Base-by-base conservation (phyloP, 2,113 vertebrate genomes). In the Todiramphus chloris region DNA sequence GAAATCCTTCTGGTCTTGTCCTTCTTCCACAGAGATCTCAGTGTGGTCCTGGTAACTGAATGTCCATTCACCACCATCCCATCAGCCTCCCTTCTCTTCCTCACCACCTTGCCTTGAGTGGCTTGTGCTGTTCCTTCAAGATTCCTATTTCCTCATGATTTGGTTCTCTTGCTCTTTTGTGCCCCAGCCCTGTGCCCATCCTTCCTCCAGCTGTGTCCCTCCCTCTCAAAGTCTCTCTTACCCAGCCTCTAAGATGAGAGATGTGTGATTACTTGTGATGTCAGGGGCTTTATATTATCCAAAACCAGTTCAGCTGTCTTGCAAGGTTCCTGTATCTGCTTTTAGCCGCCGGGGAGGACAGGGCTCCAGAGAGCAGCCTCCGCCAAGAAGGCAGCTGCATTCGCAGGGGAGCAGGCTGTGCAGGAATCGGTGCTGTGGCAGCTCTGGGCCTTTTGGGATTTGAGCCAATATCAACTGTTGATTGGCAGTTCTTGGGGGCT, bases 121-220 rank as follows among this genome's bases (percentile, higher is more conserved):
- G 5, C n/a, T 55, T 21, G 5, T 18, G 1, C 53, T 33, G 3
- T 44, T 89, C 21, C 37, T 70, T 83, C 33, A 37, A 11, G 55
- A n/a, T 13, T 23, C 56, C 13, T 10, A 4, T 69, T 43, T 69
- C 59, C 35, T 58, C 4, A 0, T 17, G 48, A 11, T 69, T 79
- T 56, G 19, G 76, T 63, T 79, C 64, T 76, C 25, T 59, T 44
- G 35, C 30, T 16, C 24, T 9, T 60, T 39, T 4, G 6, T 87
- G n/a, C 18, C 37, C 0, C 0, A 43, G 70, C 23, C 70, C 37
- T 0, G 0, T 48, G 70, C 23, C 70, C 0, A 0, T 87, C 60
- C 28, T 35, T 67, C n/a, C 13, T 62, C 19, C 28, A 44, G 64
- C 43, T 13, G 4, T 1, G 1, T 10, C 53, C 43, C 41, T 77